Evolutionary conservation across 2,888 invertebrate genomes (phyloP).

Genomic region (Melanotus villosus): DNA sequence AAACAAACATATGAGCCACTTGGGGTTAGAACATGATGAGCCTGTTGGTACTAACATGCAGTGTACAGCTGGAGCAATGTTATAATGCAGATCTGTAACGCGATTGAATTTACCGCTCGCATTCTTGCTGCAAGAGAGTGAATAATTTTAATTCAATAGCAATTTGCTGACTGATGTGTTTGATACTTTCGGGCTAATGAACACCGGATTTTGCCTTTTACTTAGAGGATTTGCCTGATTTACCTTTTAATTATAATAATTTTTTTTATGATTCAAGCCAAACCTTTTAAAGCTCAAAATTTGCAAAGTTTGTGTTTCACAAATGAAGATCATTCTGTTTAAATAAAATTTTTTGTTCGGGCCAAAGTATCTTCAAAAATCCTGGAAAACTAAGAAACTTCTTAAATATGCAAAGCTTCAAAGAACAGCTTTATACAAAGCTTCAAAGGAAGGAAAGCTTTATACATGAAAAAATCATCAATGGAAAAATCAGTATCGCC

Average conservation of each 20-base stretch:
- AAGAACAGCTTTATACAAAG: too few relatives aligned
- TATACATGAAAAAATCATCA: too few relatives aligned
- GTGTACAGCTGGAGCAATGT: conserved; percentile 7
- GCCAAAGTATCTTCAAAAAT: too few relatives aligned
- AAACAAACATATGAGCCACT: conserved; percentile 27
- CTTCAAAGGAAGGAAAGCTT: too few relatives aligned
- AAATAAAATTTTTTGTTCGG: too few relatives aligned
- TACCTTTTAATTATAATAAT: not conserved
- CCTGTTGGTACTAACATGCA: not conserved
- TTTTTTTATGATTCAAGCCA: not conserved
- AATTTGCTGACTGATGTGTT: conserved; percentile 35
- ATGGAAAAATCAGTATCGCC: too few relatives aligned
- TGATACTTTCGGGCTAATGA: conserved; percentile 23
- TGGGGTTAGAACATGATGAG: conserved; percentile 16
- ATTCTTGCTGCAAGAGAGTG: conserved; percentile 31
- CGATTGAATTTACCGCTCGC: conserved; percentile 26
- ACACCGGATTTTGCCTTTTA: conserved; percentile 13
- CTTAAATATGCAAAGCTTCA: too few relatives aligned
- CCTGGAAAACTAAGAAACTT: too few relatives aligned
- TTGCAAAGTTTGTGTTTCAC: too few relatives aligned
- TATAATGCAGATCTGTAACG: conserved; percentile 15
- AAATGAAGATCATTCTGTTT: too few relatives aligned
- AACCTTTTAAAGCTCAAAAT: too few relatives aligned
- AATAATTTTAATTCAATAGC: conserved; percentile 41
- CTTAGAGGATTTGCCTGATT: too few relatives aligned